phyloP scores from a whole-genome alignment of 1,140 invertebrate species.

The Chlorops oryzae region DNA sequence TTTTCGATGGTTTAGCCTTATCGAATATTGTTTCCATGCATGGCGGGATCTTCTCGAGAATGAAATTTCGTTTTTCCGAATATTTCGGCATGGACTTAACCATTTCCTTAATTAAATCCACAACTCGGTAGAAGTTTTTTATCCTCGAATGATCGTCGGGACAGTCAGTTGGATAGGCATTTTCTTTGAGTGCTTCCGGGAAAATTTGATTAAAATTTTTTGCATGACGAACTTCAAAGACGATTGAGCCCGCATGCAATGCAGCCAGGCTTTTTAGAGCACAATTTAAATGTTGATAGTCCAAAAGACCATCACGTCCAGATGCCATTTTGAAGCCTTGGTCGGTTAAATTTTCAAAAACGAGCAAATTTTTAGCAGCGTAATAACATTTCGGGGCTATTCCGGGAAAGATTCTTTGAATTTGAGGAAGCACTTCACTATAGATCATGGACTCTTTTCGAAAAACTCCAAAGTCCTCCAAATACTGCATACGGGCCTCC shows the following conservation, averaged over 20 bases:
- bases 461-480: conserved; percentile 51
- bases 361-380: conserved; percentile 45
- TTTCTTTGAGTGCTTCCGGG: conserved; percentile 50
- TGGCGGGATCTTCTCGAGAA: conserved; percentile 33
- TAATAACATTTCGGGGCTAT: conserved; percentile 47
- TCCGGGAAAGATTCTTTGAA: conserved; percentile 31
- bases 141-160: conserved; percentile 35
- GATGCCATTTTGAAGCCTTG: conserved; percentile 45
- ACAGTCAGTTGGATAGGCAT: conserved; percentile 45
- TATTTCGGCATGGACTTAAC: conserved; percentile 45
- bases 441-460: conserved; percentile 51
- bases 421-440: conserved; percentile 42
- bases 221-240: conserved; percentile 50
- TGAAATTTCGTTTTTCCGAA: conserved; percentile 32
- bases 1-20: conserved; percentile 48
- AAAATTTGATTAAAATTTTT: conserved; percentile 46
- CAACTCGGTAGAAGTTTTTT: conserved; percentile 48
- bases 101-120: conserved; percentile 47
- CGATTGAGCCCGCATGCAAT: conserved; percentile 53
- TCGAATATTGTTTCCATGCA: conserved; percentile 47
- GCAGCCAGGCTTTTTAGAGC: conserved; percentile 51
- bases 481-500: conserved; percentile 40
- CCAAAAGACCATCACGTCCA: conserved; percentile 42
- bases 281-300: conserved; percentile 50
- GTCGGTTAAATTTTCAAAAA: conserved; percentile 49